phyloP scores from a whole-genome alignment of 2,888 invertebrate genomes.

The Epinotia bilunana region DNA sequence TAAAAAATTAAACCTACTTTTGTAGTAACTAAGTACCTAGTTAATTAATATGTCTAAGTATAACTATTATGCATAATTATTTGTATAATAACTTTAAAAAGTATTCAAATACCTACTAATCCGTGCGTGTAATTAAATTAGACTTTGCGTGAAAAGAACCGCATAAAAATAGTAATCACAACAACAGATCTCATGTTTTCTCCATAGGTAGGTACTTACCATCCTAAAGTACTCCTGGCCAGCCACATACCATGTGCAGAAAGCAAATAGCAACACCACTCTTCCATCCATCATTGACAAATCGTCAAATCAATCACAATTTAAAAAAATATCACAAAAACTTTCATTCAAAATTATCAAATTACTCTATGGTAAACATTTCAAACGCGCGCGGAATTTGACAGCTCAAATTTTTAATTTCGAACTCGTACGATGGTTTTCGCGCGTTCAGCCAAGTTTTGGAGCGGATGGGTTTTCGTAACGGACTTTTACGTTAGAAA shows the following conservation, averaged over 20 bases:
- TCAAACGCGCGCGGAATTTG: slow-evolving; percentile 25
- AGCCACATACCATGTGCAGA: slow-evolving; percentile 72
- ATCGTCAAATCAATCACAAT: slow-evolving; percentile 26
- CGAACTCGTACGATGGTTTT: background rate
- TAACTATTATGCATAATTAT: too few species aligned
- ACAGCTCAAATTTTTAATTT: slow-evolving; percentile 38
- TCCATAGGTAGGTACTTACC: slow-evolving; percentile 63
- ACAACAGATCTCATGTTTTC: slow-evolving; percentile 36
- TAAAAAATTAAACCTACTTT: too few species aligned
- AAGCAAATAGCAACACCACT: slow-evolving; percentile 67
- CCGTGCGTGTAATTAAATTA: slow-evolving; percentile 3
- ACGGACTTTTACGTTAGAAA: slow-evolving; percentile 56
- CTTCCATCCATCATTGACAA: slow-evolving; percentile 62
- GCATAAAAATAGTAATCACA: slow-evolving; percentile 22
- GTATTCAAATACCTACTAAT: background rate
- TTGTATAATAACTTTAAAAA: too few species aligned
- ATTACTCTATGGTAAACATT: slow-evolving; percentile 11
- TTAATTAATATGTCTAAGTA: too few species aligned
- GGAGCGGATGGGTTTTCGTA: slow-evolving; percentile 29
- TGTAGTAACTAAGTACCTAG: too few species aligned
- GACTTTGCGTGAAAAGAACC: slow-evolving; percentile 10
- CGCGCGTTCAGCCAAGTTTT: slow-evolving; percentile 21
- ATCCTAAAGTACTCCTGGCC: slow-evolving; percentile 75
- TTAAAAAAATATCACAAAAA: slow-evolving; percentile 16
- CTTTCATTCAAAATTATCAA: slow-evolving; percentile 10